Conservation (phyloP, 1,140 invertebrate genomes). For the Piezodorus guildinii region DNA sequence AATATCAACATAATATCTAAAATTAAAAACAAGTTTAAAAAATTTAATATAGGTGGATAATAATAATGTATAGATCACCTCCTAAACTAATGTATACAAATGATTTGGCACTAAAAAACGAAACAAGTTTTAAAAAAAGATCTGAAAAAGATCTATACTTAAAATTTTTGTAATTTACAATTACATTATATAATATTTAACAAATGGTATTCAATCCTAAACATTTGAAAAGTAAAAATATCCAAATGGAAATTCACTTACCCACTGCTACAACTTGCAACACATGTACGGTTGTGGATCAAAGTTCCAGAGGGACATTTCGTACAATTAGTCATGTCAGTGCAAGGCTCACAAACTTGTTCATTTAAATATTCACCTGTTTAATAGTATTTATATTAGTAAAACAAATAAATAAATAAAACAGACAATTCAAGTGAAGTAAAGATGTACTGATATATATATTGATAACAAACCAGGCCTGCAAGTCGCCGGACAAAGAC, state of each 20-base stretch:
- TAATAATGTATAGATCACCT: no score
- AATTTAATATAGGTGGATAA: no score
- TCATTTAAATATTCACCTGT: slow-evolving; percentile 18
- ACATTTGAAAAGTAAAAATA: no score
- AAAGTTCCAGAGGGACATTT: slow-evolving; percentile 54
- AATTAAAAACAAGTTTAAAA: neutral
- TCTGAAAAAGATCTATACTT: no score
- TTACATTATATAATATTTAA: no score
- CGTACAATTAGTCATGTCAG: slow-evolving; percentile 63
- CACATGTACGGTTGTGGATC: slow-evolving; percentile 65
- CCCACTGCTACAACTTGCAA: slow-evolving; percentile 48
- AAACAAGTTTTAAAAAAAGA: no score
- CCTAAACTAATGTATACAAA: no score
- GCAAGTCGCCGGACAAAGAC: slow-evolving; percentile 52
- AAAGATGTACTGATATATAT: no score
- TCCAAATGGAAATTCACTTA: slow-evolving; percentile 19
- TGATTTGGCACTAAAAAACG: no score
- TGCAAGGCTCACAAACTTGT: slow-evolving; percentile 24
- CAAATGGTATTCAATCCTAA: no score
- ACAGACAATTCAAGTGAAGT: no score
- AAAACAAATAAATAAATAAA: neutral
- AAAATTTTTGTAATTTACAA: no score
- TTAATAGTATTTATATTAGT: neutral
- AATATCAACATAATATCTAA: slow-evolving; percentile 69
- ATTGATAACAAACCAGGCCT: neutral